A percentile compares a stretch with the other conserved stretches of the same genome.
Evolutionary conservation across 1,140 invertebrate species (phyloP).

Genomic region (Macrobrachium nipponense): DNA sequence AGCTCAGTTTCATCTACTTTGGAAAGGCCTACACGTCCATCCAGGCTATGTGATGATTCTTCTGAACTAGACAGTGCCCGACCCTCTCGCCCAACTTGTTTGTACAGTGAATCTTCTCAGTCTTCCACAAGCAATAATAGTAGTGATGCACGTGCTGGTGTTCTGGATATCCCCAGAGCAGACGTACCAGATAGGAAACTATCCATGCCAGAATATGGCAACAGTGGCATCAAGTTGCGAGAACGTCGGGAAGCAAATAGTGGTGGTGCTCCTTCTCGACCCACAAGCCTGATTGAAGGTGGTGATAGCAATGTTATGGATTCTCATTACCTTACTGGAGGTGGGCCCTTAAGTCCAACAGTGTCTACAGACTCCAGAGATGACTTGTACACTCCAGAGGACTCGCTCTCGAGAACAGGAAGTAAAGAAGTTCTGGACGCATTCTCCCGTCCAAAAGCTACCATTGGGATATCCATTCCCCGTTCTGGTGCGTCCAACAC

Average conservation of each 20-base stretch:
- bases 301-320: slow-evolving; percentile 50
- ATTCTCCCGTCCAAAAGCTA: slow-evolving; percentile 53
- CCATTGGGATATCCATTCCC: slow-evolving; percentile 43
- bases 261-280: slow-evolving; percentile 63
- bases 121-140: slow-evolving; percentile 17
- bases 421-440: slow-evolving; percentile 65
- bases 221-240: slow-evolving; percentile 62
- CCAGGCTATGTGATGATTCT: slow-evolving; percentile 32
- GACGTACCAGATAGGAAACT: slow-evolving; percentile 64
- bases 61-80: slow-evolving; percentile 3
- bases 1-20: slow-evolving; percentile 13
- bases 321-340: slow-evolving; percentile 50
- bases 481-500: slow-evolving; percentile 48
- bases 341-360: slow-evolving; percentile 48
- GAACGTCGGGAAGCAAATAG: slow-evolving; percentile 60
- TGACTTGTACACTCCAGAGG: slow-evolving; percentile 60
- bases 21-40: slow-evolving; percentile 36
- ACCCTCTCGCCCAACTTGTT: slow-evolving; percentile 16
- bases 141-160: slow-evolving; percentile 16
- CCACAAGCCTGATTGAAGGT: slow-evolving; percentile 64
- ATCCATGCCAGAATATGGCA: slow-evolving; percentile 63
- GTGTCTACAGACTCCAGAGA: slow-evolving; percentile 60
- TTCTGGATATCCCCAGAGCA: slow-evolving; percentile 44
- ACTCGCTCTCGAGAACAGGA: slow-evolving; percentile 62
- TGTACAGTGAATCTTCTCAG: slow-evolving; percentile 22